A percentile compares a stretch with the other conserved stretches of the same genome.
phyloP scores from a whole-genome alignment of 2,888 invertebrate genomes.

The Hirtodrosophila cameraria region DNA sequence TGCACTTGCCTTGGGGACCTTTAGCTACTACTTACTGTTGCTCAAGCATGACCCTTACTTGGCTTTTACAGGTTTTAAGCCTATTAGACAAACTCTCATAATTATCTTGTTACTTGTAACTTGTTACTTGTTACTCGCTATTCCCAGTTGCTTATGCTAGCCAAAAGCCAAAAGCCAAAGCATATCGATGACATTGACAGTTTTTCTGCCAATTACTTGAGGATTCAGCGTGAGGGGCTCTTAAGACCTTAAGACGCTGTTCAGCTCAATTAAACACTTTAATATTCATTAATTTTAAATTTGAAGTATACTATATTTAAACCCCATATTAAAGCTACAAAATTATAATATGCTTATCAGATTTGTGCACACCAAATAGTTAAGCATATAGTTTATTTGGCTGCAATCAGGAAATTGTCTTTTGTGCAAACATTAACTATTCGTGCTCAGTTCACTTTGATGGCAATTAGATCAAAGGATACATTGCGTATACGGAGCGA shows the following conservation, averaged over 20 bases:
- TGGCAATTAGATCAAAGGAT: conserved; percentile 17
- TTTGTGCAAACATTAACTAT: conserved; percentile 1
- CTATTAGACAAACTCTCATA: conserved; percentile 79
- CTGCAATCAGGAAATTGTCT: conserved; percentile 7
- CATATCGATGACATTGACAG: conserved; percentile 60
- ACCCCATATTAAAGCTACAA: too few species aligned
- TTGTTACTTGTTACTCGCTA: conserved; percentile 38
- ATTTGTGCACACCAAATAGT: too few species aligned
- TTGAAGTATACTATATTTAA: too few species aligned
- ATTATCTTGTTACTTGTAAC: conserved; percentile 68
- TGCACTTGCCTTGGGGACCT: conserved; percentile 41
- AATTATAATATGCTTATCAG: too few species aligned
- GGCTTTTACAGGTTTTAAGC: conserved; percentile 71
- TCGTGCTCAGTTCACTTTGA: not conserved
- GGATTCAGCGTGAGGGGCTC: conserved; percentile 2
- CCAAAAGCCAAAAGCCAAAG: conserved; percentile 27
- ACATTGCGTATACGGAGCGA: conserved; percentile 7
- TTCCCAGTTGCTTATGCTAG: conserved; percentile 20
- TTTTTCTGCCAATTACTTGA: conserved; percentile 38
- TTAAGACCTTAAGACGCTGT: conserved; percentile 7
- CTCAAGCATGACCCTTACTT: conserved; percentile 72
- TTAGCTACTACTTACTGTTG: conserved; percentile 27
- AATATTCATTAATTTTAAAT: too few species aligned
- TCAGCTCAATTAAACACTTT: not conserved
- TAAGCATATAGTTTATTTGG: not conserved